These are phyloP conservation scores for Gavia stellata DNA, from an alignment of 2,113 vertebrate genomes.

Conservation along the genomic window DNA sequence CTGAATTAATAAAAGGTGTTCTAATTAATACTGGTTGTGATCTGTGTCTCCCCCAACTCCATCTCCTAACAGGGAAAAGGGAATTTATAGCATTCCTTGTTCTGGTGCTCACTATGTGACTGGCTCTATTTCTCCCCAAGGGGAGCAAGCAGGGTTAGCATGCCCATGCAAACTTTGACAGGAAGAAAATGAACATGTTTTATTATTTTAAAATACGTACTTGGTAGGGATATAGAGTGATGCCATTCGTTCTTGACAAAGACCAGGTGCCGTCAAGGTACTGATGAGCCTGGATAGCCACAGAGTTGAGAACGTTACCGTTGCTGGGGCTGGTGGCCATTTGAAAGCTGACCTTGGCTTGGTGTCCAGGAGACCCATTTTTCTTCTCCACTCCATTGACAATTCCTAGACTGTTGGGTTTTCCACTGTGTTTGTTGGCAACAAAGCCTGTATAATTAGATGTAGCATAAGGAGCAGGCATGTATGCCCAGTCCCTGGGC, in stretches of 20 bases:
- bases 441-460: conserved; percentile 75
- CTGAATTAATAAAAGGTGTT: not conserved
- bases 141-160: not conserved
- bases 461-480: conserved; percentile 74
- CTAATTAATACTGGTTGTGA: not conserved
- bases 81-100: not conserved
- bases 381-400: conserved; percentile 85
- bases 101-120: not conserved
- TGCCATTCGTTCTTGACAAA: conserved; percentile 84
- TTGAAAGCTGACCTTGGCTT: conserved; percentile 79
- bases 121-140: not conserved
- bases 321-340: conserved; percentile 83
- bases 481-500: conserved; percentile 78
- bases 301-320: conserved; percentile 78
- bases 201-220: conserved; percentile 68
- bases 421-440: conserved; percentile 79
- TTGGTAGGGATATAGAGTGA: conserved; percentile 95
- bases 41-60: not conserved
- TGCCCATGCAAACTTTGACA: not conserved
- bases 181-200: accelerated
- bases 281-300: conserved; percentile 86
- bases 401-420: conserved; percentile 90
- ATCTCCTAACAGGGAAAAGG: not conserved
- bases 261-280: conserved; percentile 82
- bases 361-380: conserved; percentile 80